phyloP scores from a whole-genome alignment of 1,140 invertebrate species.

The Dendroctonus valens region DNA sequence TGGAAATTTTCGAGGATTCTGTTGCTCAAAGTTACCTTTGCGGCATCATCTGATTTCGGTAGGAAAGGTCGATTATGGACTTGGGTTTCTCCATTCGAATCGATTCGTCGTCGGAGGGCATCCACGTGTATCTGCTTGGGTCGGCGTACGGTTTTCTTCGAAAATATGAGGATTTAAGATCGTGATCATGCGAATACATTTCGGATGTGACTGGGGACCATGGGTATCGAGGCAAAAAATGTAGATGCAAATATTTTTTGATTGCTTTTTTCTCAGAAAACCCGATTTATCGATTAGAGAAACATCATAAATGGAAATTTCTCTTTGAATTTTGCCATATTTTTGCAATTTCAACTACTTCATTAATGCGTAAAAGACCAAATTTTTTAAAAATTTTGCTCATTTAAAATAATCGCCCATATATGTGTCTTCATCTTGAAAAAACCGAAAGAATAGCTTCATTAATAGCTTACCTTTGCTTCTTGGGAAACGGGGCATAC shows the following conservation, averaged over 20 bases:
- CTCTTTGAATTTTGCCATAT: no score
- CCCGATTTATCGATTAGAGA: no score
- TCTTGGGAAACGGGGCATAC: slow-evolving; percentile 66
- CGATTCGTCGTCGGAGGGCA: slow-evolving; percentile 71
- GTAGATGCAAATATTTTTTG: not conserved
- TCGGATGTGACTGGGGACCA: slow-evolving; percentile 56
- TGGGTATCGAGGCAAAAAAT: slow-evolving; percentile 51
- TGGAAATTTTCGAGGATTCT: not conserved
- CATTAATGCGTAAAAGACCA: no score
- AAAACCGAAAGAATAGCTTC: not conserved
- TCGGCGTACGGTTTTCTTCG: slow-evolving; percentile 68
- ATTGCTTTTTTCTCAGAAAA: no score
- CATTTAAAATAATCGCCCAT: no score
- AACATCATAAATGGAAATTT: no score
- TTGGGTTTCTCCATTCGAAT: slow-evolving; percentile 68
- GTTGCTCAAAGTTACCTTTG: slow-evolving; percentile 20
- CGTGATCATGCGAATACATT: slow-evolving; percentile 62
- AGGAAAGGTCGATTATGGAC: slow-evolving; percentile 49
- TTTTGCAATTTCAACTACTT: no score
- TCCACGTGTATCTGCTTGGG: slow-evolving; percentile 72
- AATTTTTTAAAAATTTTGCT: no score
- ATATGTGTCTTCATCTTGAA: no score
- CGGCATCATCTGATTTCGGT: slow-evolving; percentile 33
- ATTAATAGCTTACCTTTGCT: slow-evolving; percentile 33
- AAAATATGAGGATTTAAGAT: slow-evolving; percentile 74